Percentiles rank a stretch among this genome's conserved stretches.
phyloP scores from a whole-genome alignment of 1,140 invertebrate genomes.

The Drosophila eugracilis region DNA sequence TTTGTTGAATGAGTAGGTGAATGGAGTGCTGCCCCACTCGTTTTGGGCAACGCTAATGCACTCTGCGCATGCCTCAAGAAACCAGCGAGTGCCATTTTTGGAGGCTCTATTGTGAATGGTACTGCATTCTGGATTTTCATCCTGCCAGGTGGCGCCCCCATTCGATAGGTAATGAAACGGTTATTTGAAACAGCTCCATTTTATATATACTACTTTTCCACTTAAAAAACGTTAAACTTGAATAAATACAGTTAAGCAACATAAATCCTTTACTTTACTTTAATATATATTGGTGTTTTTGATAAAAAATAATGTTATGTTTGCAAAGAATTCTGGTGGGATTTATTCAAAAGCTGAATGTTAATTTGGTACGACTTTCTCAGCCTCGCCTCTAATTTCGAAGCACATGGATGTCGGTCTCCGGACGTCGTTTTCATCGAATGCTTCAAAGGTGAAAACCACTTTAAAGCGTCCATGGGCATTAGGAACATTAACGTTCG shows the following conservation, averaged over 20 bases:
- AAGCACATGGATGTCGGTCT: background rate
- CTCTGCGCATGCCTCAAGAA: constrained; percentile 20
- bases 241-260: too few species aligned
- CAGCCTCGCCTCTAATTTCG: background rate
- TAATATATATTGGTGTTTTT: too few species aligned
- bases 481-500: background rate
- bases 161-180: constrained; percentile 15
- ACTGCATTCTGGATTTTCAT: background rate
- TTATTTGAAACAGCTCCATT: background rate
- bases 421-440: background rate
- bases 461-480: background rate
- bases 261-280: too few species aligned
- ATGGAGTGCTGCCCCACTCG: constrained; percentile 58
- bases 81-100: constrained; percentile 7
- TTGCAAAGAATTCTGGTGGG: too few species aligned
- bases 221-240: too few species aligned
- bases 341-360: too few species aligned
- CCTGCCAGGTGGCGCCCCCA: background rate
- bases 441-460: background rate
- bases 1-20: constrained; percentile 79
- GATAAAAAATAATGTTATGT: too few species aligned
- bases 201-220: too few species aligned
- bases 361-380: too few species aligned
- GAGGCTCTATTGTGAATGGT: constrained; percentile 11
- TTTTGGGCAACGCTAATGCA: constrained; percentile 2